Evolutionary conservation across 2,888 invertebrate species (phyloP), one percentile per base, ranked within the genome.

Genomic region (Zonitis immaculata): DNA sequence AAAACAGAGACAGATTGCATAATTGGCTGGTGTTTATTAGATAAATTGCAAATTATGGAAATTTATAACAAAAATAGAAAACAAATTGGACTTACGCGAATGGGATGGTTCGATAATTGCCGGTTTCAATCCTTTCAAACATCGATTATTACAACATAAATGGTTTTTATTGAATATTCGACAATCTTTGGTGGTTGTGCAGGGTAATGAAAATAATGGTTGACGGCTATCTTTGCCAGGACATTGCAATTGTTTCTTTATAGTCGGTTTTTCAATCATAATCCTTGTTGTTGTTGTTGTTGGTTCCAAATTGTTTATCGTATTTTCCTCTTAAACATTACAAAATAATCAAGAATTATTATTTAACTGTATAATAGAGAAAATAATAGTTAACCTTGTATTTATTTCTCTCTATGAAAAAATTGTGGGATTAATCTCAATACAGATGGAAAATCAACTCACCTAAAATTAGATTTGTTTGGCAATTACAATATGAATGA

Each of bases 101-200:
- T 76, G 76, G 48, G 59, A 63, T 26, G 79, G 78, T 58, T 80
- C 73, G 9, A 67, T 66, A 52, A 73, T 77, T 0, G 85, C 85
- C 51, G 84, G 82, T 4, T 80, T 77, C 22, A 82, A 77, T 9
- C 86, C 86, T 59, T 80, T 76, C 43, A 83, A 76, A 66, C 86
- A 86, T 62, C 81, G 80, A 20, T 79, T 77, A 47, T 79, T 78
- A 68, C 84, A 84, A 71, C 84, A 84, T 8, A 82, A 74, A 58
- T 81, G 77, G 58, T 76, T 75, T 42, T 76, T 71, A 46, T 81
- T 80, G 74, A 83, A 79, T 25, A 82, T 74, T 1, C 60, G 56
- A 65, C 84, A 84, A 63, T 84, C 82, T 6, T 75, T 72, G 63
- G 77, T 73, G 58, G 77, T 77, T 53, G 71, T 74, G 70, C 84